Conservation (phyloP, 2,888 invertebrate species). For the Chironomus tentans region DNA sequence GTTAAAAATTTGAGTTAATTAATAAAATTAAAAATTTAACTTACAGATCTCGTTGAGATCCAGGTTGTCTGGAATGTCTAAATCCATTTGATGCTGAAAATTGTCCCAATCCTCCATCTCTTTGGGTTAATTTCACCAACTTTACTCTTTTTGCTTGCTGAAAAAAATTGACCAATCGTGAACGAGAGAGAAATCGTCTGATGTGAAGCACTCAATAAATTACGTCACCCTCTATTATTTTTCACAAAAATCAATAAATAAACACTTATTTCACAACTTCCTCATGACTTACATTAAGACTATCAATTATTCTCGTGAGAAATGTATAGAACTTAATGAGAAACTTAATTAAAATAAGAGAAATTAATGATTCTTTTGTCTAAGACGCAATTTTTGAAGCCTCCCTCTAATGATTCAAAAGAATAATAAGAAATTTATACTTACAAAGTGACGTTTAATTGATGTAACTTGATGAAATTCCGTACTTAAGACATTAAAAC, state of each 20-base stretch:
- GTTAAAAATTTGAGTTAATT: not conserved
- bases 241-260: no score
- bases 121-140: not conserved
- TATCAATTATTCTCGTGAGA: no score
- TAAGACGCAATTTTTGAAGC: not conserved
- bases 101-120: constrained; percentile 22
- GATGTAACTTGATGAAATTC: no score
- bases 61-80: constrained; percentile 21
- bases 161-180: constrained; percentile 14
- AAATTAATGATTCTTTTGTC: no score
- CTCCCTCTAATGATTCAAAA: not conserved
- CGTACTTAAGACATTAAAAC: no score
- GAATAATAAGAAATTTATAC: no score
- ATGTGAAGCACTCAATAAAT: not conserved
- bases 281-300: no score
- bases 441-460: no score
- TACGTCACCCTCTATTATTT: not conserved
- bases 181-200: not conserved
- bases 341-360: no score
- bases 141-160: constrained; percentile 17
- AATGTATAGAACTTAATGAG: no score
- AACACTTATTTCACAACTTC: no score
- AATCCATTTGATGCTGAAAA: constrained; percentile 22
- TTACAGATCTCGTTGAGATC: constrained; percentile 23
- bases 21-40: not conserved